phyloP scores from a whole-genome alignment of 2,797 vertebrate species.

The Hippoglossus hippoglossus region DNA sequence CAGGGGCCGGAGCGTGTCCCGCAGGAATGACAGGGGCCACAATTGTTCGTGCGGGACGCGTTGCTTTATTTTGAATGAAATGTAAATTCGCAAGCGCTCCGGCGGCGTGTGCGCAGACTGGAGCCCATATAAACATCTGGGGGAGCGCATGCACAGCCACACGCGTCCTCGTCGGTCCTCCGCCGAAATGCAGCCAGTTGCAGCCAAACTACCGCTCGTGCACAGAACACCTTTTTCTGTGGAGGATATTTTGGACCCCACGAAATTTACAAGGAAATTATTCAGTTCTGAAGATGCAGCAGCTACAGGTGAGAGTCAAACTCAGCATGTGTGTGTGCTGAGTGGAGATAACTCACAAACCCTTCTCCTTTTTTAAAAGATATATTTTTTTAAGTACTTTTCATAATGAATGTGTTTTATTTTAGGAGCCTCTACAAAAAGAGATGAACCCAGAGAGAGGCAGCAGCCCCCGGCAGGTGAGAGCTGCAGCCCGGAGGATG shows the following conservation, averaged over 20 bases:
- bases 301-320: conserved; percentile 45
- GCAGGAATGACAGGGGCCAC: conserved; percentile 22
- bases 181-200: conserved; percentile 60
- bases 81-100: conserved; percentile 68
- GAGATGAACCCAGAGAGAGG: not conserved
- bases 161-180: not conserved
- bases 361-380: not conserved
- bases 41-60: not conserved
- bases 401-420: not conserved
- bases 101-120: conserved; percentile 35
- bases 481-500: conserved; percentile 21
- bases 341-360: no score
- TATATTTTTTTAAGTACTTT: not conserved
- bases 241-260: conserved; percentile 81
- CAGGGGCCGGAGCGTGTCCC: conserved; percentile 50
- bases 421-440: not conserved
- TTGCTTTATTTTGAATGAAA: conserved; percentile 51
- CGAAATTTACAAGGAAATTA: conserved; percentile 69
- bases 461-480: conserved; percentile 8
- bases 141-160: not conserved
- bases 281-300: not conserved
- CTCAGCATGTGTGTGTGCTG: no score
- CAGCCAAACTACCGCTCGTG: conserved; percentile 49
- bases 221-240: conserved; percentile 78
- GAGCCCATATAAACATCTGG: conserved; percentile 46